Conservation (phyloP, 2,888 invertebrate species). For the Digitonthophagus gazella region DNA sequence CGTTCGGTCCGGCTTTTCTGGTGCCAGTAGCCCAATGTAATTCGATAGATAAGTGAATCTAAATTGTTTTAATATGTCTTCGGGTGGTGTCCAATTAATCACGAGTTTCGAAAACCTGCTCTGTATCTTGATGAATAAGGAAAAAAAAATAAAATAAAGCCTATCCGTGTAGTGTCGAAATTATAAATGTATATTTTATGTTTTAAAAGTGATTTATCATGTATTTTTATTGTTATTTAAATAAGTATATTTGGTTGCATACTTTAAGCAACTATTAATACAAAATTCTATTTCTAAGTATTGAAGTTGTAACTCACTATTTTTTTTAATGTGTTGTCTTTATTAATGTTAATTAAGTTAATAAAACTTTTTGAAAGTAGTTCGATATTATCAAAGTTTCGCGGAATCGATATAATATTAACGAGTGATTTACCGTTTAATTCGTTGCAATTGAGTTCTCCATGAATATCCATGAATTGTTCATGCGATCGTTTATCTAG, state of each 20-base stretch:
- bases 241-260: not conserved
- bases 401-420: not conserved
- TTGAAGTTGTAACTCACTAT: too few species aligned
- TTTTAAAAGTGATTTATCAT: too few species aligned
- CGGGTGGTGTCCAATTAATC: slow-evolving; percentile 10
- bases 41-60: slow-evolving; percentile 18
- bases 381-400: not conserved
- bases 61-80: slow-evolving; percentile 17
- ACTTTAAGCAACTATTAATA: too few species aligned
- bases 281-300: too few species aligned
- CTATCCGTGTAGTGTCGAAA: too few species aligned
- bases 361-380: too few species aligned
- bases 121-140: not conserved
- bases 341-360: too few species aligned
- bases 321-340: too few species aligned
- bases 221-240: too few species aligned
- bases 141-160: not conserved
- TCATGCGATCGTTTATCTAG: not conserved
- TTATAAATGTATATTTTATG: too few species aligned
- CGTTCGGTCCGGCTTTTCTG: not conserved
- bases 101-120: not conserved
- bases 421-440: not conserved
- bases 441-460: not conserved
- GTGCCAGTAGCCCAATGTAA: slow-evolving; percentile 12
- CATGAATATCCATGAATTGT: not conserved